phyloP scores from a whole-genome alignment of 2,113 vertebrate species.

The Azemiops feae region DNA sequence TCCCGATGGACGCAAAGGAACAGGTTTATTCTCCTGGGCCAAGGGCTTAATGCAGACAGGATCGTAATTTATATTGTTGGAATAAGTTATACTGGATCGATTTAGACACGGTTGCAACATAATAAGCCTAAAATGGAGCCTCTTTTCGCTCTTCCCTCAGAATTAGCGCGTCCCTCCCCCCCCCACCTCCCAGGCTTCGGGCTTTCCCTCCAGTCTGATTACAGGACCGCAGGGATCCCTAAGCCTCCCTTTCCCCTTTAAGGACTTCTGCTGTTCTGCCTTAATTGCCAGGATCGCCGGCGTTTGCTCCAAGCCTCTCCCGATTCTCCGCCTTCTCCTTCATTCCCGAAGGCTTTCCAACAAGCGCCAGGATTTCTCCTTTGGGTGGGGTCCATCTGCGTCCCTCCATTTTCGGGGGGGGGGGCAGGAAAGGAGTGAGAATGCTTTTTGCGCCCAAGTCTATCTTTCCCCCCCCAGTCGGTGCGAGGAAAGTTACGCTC shows the following conservation, averaged over 20 bases:
- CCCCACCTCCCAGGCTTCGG: not conserved
- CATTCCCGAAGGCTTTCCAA: not conserved
- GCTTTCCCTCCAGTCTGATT: not conserved
- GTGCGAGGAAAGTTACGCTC: not conserved
- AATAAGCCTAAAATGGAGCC: not conserved
- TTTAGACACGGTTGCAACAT: not conserved
- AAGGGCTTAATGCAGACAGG: not conserved
- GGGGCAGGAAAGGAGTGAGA: not conserved
- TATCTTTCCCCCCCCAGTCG: not conserved
- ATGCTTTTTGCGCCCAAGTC: not conserved
- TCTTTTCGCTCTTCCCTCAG: not conserved
- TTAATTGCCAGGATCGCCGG: not conserved
- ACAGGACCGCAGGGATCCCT: too few species aligned
- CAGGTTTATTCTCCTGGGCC: not conserved
- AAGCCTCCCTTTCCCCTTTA: not conserved
- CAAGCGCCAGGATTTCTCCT: not conserved
- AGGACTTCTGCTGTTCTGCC: not conserved
- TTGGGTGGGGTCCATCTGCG: not conserved
- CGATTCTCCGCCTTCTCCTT: not conserved
- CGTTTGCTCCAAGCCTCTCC: not conserved
- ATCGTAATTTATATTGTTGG: not conserved
- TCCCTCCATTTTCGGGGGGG: not conserved
- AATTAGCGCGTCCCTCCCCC: not conserved
- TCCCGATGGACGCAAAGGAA: not conserved
- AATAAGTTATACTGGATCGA: not conserved